Evolutionary conservation across 2,797 vertebrate species (phyloP), one percentile per base, ranked within the genome.

Genomic region (Sternotherus odoratus): DNA sequence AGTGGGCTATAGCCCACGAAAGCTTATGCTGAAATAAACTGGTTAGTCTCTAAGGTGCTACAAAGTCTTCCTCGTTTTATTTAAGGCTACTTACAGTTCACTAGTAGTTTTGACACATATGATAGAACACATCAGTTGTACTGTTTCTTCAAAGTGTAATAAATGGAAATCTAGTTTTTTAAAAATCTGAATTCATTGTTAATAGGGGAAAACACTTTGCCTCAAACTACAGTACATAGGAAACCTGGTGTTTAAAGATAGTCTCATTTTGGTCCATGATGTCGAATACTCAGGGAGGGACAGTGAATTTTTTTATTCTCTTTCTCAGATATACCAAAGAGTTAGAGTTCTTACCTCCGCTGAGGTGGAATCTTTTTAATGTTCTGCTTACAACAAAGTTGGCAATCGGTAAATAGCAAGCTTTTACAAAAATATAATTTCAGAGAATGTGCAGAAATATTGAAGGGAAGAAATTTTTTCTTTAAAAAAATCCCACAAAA

Each of bases 371-470:
- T 80, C 80, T 93, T 96, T 92, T 87, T 74, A 88, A 97, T 87
- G 50, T 48, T 95, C 80, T 94, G 51, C 77, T 82, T 90, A 86
- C 63, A 96, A 57, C 8, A 82, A 95, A 82, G 48, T 89, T 95
- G 88, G 63, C 56, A 93, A 74, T 53, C 24, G 53, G 51, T 49
- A 96, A 11, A 82, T 2, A 87, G 36, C 74, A 92, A 77, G 36
- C 69, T 80, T 85, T 93, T 95, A 95, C 50, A 96, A 96, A 96
- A 97, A 94, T 91, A 87, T 19, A 95, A 87, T 88, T 15, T 92
- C 74, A 81, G 69, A 89, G 43, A 87, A 89, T 69, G 77, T 79
- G 79, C 77, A 95, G 69, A 86, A 96, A 90, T 63, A 89, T 49
- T 53, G 84, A 6, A 82, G 88, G 77, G 83, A 89, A 90, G 93